These are phyloP conservation scores for Goniozus legneri DNA, from an alignment of 1,140 invertebrate species.

Conservation along the genomic window DNA sequence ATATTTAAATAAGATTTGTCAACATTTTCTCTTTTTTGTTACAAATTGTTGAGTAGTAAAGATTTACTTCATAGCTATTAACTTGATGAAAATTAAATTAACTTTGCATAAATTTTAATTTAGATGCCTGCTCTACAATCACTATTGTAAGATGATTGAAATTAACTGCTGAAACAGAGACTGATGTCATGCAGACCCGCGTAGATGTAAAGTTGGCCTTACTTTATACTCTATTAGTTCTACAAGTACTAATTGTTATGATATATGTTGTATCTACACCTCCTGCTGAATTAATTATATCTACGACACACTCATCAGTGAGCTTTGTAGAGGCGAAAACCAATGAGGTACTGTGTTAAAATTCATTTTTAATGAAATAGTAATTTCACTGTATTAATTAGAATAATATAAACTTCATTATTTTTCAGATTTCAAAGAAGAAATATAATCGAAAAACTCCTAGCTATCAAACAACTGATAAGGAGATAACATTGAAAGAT, in stretches of 20 bases:
- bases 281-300: conserved; percentile 32
- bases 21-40: too few relatives aligned
- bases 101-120: too few relatives aligned
- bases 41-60: too few relatives aligned
- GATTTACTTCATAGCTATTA: too few relatives aligned
- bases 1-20: too few relatives aligned
- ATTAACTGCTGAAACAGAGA: conserved; percentile 21
- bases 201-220: conserved; percentile 47
- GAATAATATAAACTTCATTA: conserved; percentile 1
- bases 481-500: conserved; percentile 43
- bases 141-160: conserved; percentile 21
- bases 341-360: conserved; percentile 40
- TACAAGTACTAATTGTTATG: conserved; percentile 50
- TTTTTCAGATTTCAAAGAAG: conserved; percentile 1
- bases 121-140: too few relatives aligned
- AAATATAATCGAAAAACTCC: too few relatives aligned
- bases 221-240: conserved; percentile 46
- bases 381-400: too few relatives aligned
- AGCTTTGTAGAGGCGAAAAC: conserved; percentile 42
- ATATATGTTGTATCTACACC: conserved; percentile 48
- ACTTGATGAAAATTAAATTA: too few relatives aligned
- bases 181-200: conserved; percentile 45
- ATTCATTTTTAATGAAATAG: too few relatives aligned
- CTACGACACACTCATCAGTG: conserved; percentile 36
- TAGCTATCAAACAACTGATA: conserved; percentile 41